Evolutionary conservation across 1,140 invertebrate genomes (phyloP).

Genomic region (Drosophila melanogaster): DNA sequence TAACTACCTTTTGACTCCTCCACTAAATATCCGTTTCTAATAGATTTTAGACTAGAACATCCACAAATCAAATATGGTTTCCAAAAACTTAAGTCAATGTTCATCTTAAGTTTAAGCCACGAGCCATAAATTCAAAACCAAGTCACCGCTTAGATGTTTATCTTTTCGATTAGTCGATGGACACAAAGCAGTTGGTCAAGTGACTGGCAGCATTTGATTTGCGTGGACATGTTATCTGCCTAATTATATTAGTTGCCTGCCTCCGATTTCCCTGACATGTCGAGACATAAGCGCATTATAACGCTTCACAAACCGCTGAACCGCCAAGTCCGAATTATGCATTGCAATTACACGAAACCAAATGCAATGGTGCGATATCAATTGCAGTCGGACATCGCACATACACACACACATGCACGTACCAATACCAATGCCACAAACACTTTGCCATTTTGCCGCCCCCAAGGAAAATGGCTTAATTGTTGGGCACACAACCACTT

Average conservation of each 20-base stretch:
- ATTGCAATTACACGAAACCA: slow-evolving; percentile 67
- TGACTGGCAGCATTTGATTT: slow-evolving; percentile 48
- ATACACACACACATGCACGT: slow-evolving; percentile 7
- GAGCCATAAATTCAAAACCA: slow-evolving; percentile 1
- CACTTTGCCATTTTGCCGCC: slow-evolving; percentile 2
- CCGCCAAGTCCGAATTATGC: slow-evolving; percentile 67
- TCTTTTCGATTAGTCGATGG: slow-evolving; percentile 27
- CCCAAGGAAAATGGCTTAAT: slow-evolving; percentile 65
- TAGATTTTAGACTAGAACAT: not conserved
- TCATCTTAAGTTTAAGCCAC: not conserved
- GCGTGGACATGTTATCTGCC: slow-evolving; percentile 60
- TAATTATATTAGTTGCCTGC: slow-evolving; percentile 75
- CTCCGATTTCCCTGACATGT: slow-evolving; percentile 37
- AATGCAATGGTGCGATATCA: slow-evolving; percentile 70
- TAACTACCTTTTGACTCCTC: too few relatives aligned
- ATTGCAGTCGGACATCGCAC: slow-evolving; percentile 36
- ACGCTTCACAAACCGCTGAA: slow-evolving; percentile 62
- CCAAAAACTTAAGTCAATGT: too few relatives aligned
- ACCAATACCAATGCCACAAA: not conserved
- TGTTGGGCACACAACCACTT: slow-evolving; percentile 48
- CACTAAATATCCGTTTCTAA: too few relatives aligned
- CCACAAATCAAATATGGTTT: too few relatives aligned
- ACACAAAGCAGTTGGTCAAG: slow-evolving; percentile 13
- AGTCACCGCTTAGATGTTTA: slow-evolving; percentile 9
- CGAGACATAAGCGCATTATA: slow-evolving; percentile 73